These are phyloP conservation scores for Anguilla anguilla DNA, from an alignment of 2,797 vertebrate genomes.

Conservation along the genomic window DNA sequence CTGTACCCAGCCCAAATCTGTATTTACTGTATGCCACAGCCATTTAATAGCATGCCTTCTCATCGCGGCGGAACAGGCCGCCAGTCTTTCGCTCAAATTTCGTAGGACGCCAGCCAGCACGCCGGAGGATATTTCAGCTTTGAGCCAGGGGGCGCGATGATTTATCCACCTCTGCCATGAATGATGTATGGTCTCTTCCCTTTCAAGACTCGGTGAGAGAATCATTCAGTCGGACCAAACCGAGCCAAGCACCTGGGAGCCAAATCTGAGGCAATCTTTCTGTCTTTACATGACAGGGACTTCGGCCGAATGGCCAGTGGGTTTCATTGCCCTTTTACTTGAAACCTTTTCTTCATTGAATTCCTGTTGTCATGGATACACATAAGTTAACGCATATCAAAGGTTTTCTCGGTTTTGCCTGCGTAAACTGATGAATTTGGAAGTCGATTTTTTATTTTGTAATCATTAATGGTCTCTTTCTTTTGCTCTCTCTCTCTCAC, in stretches of 20 bases:
- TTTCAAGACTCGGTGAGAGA: no score
- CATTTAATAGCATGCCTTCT: not conserved
- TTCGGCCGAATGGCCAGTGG: constrained; percentile 44
- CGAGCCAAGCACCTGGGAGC: not conserved
- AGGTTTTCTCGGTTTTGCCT: constrained; percentile 17
- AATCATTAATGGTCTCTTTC: no score
- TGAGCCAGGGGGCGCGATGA: not conserved
- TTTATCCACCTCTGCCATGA: not conserved
- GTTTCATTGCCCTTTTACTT: constrained; percentile 48
- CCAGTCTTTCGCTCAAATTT: not conserved
- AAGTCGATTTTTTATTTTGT: no score
- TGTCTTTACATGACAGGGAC: constrained; percentile 49
- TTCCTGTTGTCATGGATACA: constrained; percentile 55
- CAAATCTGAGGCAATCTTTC: constrained; percentile 37
- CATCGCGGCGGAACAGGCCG: not conserved
- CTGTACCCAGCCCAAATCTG: not conserved
- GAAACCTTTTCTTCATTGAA: constrained; percentile 33
- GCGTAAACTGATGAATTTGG: not conserved
- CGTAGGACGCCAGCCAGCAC: not conserved
- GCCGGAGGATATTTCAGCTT: not conserved
- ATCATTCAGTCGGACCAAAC: not conserved
- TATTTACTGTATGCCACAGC: not conserved
- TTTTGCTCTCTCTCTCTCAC: no score
- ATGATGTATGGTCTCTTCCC: not conserved
- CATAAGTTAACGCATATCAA: constrained; percentile 32